A percentile compares a stretch with the other conserved stretches of the same genome.
These are phyloP conservation scores for Enteromius radiatus DNA, from an alignment of 2,797 vertebrate genomes.

Conservation along the genomic window DNA sequence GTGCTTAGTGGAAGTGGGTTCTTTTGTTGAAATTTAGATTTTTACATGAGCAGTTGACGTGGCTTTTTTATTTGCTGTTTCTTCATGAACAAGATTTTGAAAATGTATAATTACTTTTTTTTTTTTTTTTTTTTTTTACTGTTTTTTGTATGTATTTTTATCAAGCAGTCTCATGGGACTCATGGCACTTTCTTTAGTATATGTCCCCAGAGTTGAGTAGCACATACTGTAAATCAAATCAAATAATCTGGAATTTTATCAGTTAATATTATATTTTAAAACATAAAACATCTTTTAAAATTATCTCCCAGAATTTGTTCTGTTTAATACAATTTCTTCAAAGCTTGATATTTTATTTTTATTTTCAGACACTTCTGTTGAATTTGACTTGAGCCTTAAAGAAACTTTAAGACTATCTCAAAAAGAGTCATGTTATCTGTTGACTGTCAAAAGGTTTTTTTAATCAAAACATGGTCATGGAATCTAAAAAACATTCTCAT, in stretches of 20 bases:
- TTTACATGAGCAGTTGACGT: not conserved
- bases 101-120: not conserved
- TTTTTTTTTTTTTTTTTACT: not conserved
- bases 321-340: not conserved
- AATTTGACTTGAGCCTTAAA: not conserved
- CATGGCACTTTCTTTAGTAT: not conserved
- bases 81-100: not conserved
- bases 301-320: not conserved
- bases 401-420: not conserved
- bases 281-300: not conserved
- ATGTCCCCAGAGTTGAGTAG: not conserved
- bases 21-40: not conserved
- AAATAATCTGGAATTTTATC: not conserved
- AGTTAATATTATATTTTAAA: not conserved
- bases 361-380: not conserved
- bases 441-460: not conserved
- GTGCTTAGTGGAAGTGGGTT: not conserved
- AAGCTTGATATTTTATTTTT: not conserved
- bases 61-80: not conserved
- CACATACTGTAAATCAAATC: not conserved
- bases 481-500: not conserved
- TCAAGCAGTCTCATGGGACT: not conserved
- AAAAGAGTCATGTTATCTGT: conserved; percentile 5
- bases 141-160: not conserved
- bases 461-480: not conserved